Base-by-base conservation (phyloP, 2,113 vertebrate genomes). In the Hyla sarda region DNA sequence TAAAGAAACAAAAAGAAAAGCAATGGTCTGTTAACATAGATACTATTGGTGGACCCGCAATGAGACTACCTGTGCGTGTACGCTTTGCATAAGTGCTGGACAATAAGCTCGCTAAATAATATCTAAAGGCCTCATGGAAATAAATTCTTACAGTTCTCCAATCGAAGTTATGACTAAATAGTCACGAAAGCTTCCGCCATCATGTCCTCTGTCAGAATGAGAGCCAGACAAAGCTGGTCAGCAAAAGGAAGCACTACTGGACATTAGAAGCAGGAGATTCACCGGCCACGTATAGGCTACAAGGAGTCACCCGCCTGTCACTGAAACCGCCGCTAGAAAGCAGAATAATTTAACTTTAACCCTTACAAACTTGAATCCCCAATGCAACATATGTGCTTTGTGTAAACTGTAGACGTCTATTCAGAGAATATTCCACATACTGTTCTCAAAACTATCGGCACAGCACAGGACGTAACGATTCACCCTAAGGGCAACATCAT, bases 351-450 rank as follows among this genome's bases (percentile, higher is more conserved):
- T 37, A 84, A 48, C 41, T 7, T 58, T 47, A 62, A 76, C 32
- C 54, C 45, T 48, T 17, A 23, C 47, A 47, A 48, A 30, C 58
- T 48, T 76, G 60, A 89, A 88, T 88, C 56, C 90, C 91, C 87
- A 3, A 92, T 90, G 88, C 80, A 76, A 10, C 82, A 79, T 78
- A 14, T 9, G 88, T 85, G 91, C 88, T 92, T 90, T 92, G 91
- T 90, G 88, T 88, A 89, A 90, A 89, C 89, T 89, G 90, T 80
- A 86, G 77, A 69, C 81, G 87, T 90, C 91, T 90, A 93, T 90
- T n/a, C 82, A 91, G 93, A 92, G 94, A 93, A 93, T 94, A 95
- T 94, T 94, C 93, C 94, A 94, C 93, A 91, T 90, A 87, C 45
- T 82, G 0, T 92, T 91, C 88, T 92, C 90, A 92, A 91, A 89